A percentile compares a stretch with the other conserved stretches of the same genome.
Evolutionary conservation across 2,113 vertebrate genomes (phyloP).

Genomic region (Sorex fumeus): DNA sequence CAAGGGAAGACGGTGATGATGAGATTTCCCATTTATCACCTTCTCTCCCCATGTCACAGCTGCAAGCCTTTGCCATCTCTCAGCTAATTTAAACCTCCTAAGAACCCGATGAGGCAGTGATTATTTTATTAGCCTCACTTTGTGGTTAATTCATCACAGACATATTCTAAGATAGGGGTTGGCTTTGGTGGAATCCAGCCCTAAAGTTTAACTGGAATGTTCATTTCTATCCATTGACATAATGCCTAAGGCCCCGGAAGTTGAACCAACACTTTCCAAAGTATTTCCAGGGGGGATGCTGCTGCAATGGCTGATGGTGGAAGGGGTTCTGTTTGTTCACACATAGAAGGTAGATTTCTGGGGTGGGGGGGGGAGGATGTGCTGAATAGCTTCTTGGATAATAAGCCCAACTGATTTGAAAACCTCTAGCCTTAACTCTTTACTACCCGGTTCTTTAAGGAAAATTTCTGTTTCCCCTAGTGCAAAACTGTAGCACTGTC

Average conservation of each 20-base stretch:
- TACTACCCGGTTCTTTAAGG: no score
- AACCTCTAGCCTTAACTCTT: no score
- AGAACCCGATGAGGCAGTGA: not conserved
- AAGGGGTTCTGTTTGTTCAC: no score
- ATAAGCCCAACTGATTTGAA: no score
- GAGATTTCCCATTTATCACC: not conserved
- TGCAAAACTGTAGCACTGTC: no score
- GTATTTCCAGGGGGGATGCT: no score
- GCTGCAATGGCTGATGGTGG: no score
- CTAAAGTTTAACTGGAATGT: not conserved
- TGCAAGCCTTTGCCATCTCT: not conserved
- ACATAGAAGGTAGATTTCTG: no score
- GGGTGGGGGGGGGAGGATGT: no score
- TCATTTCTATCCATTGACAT: not conserved
- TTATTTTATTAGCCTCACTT: not conserved
- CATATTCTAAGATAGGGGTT: not conserved
- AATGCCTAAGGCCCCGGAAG: not conserved
- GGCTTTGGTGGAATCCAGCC: not conserved
- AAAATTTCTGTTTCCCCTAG: no score
- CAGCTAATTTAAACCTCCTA: not conserved
- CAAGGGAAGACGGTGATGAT: not conserved
- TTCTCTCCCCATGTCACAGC: not conserved
- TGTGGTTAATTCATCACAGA: not conserved
- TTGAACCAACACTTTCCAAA: no score
- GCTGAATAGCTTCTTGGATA: no score